Base-by-base conservation (phyloP, 2,888 invertebrate species). In the Lasioglossum marginatum region DNA sequence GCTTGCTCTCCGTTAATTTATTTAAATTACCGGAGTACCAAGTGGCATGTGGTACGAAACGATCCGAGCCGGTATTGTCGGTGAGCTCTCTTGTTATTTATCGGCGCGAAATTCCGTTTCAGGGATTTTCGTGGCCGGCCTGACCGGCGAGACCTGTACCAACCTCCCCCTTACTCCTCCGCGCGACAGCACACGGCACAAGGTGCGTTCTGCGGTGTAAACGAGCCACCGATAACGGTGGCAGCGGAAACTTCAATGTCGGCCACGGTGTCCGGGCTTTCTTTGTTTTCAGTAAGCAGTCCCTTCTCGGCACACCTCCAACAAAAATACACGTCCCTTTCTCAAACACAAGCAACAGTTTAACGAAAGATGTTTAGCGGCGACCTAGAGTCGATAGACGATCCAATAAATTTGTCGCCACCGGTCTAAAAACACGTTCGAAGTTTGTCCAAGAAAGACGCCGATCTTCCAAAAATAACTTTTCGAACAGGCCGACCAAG, bases 1-100 rank as follows among this genome's bases (percentile, higher is more conserved):
- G 87, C 86, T 88, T 86, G 87, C 86, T 90, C 89, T 90, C 89
- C 91, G 92, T 94, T 94, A 94, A 94, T 93, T 94, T 93, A 93
- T 94, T 94, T 92, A 93, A 94, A 93, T 93, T 93, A 92, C 92
- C 91, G 81, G 89, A 88, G 79, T 83, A 83, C 87, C 91, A 88
- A 91, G 90, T 92, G 92, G 91, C 92, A 91, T 92, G 87, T 86
- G 91, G 88, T 82, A 81, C 84, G 87, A 82, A 88, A 81, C 89
- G 85, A 91, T 90, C 91, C 91, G 91, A 89, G 90, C 91, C 90
- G 89, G 93, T 92, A 93, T 93, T 93, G 93, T 93, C 93, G 90
- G 88, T 88, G 88, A 90, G 78, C 74, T 72, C 82, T 92, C 92
- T 92, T 87, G 91, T 94, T 94, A 92, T 92, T 94, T 93, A 93